phyloP scores from a whole-genome alignment of 2,888 invertebrate genomes.

The Himalopsyche tibetana region DNA sequence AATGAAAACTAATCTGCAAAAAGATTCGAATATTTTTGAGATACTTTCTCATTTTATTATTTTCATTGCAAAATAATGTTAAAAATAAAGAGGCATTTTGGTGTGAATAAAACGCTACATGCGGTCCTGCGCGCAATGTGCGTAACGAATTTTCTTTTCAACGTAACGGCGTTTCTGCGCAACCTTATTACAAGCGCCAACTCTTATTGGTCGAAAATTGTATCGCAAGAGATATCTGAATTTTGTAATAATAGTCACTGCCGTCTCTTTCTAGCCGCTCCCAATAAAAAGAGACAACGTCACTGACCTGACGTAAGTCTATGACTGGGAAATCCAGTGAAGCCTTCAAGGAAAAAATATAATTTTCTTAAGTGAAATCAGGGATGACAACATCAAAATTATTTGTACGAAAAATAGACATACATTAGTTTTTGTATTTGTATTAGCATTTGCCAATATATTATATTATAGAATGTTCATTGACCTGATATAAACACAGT shows the following conservation, averaged over 20 bases:
- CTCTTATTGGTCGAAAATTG: constrained; percentile 33
- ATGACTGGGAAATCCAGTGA: constrained; percentile 12
- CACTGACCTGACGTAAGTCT: constrained; percentile 40
- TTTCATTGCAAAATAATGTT: too few relatives aligned
- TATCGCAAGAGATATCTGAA: constrained; percentile 27
- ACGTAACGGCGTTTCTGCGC: constrained; percentile 34
- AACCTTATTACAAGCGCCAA: constrained; percentile 24
- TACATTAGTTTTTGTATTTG: not conserved
- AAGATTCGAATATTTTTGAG: too few relatives aligned
- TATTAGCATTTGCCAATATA: too few relatives aligned
- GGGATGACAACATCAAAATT: constrained; percentile 31
- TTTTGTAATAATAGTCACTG: not conserved
- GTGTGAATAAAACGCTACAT: not conserved
- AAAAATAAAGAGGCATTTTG: too few relatives aligned
- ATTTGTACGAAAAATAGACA: not conserved
- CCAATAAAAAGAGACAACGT: constrained; percentile 40
- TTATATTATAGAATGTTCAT: too few relatives aligned
- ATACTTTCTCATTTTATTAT: too few relatives aligned
- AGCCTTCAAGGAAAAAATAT: not conserved
- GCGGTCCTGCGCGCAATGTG: constrained; percentile 38
- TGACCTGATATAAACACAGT: too few relatives aligned
- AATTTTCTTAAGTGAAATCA: constrained; percentile 31
- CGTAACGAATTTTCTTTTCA: constrained; percentile 40
- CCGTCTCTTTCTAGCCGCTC: constrained; percentile 33
- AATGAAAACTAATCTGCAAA: too few relatives aligned